A percentile compares a stretch with the other conserved stretches of the same genome.
Conservation (phyloP, 2,113 vertebrate genomes). For the Phyllopteryx taeniolatus region DNA sequence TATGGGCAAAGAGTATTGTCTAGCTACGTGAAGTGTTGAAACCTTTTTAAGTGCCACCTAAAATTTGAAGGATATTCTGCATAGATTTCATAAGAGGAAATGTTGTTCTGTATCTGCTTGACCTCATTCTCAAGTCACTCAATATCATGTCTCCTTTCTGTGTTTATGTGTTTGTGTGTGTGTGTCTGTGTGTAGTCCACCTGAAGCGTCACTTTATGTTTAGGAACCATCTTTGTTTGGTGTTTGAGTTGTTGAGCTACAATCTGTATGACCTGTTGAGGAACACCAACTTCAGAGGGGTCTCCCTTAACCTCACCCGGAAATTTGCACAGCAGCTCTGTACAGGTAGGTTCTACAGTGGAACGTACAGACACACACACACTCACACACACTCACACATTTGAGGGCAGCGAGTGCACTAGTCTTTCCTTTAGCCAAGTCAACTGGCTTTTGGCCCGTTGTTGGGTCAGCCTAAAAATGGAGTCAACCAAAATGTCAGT, state of each 20-base stretch:
- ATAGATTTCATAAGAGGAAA: neutral
- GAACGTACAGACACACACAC: neutral
- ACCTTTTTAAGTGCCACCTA: neutral
- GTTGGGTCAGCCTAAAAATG: conserved; percentile 3
- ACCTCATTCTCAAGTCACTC: conserved; percentile 1
- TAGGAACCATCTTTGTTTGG: conserved; percentile 95
- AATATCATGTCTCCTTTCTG: conserved; percentile 22
- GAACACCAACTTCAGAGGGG: conserved; percentile 93
- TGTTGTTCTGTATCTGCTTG: conserved; percentile 5
- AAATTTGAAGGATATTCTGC: neutral
- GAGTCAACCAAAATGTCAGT: conserved; percentile 1
- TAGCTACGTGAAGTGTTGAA: neutral
- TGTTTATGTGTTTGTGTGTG: conserved; percentile 16
- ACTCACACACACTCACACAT: neutral
- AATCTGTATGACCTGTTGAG: conserved; percentile 92
- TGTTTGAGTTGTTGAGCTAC: conserved; percentile 94
- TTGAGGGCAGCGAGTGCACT: neutral
- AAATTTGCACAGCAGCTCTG: conserved; percentile 96
- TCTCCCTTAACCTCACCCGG: conserved; percentile 91
- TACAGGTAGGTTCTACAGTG: conserved; percentile 66
- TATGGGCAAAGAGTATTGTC: neutral
- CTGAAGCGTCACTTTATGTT: conserved; percentile 98
- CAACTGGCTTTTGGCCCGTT: neutral
- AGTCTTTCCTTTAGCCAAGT: neutral
- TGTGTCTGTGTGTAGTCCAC: conserved; percentile 75